phyloP scores from a whole-genome alignment of 1,140 invertebrate genomes.

The Lordiphosa stackelbergi region DNA sequence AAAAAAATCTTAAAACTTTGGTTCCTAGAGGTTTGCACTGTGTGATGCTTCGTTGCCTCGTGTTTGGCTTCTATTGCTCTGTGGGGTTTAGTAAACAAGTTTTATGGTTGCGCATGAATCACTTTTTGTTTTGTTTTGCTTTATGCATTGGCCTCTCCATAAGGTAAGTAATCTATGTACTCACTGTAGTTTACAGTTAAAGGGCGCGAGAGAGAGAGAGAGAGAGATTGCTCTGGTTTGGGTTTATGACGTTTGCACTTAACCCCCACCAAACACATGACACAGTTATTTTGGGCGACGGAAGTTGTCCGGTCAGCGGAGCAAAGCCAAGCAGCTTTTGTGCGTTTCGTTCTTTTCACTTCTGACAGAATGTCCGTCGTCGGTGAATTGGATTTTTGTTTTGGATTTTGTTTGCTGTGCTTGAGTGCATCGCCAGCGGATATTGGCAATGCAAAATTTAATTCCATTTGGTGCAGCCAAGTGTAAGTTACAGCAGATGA shows the following conservation, averaged over 20 bases:
- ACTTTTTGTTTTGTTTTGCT: conserved; percentile 39
- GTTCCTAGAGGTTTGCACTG: conserved; percentile 7
- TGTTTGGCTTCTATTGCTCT: conserved; percentile 18
- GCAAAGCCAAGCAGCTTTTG: conserved; percentile 13
- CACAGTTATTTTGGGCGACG: conserved; percentile 57
- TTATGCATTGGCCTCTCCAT: conserved; percentile 34
- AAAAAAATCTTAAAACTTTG: neutral
- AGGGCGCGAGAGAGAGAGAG: conserved; percentile 36
- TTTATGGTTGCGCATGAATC: conserved; percentile 67
- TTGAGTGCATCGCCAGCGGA: conserved; percentile 64
- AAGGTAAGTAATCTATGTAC: conserved; percentile 53
- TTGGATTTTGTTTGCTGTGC: conserved; percentile 42
- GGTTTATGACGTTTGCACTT: conserved; percentile 71
- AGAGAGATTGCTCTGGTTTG: conserved; percentile 37
- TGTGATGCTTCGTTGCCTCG: conserved; percentile 21
- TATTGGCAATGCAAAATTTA: conserved; percentile 46
- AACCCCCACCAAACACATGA: conserved; percentile 54
- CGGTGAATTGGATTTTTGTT: conserved; percentile 18
- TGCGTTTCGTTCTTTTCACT: conserved; percentile 30
- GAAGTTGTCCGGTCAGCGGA: conserved; percentile 29
- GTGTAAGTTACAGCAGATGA: no score
- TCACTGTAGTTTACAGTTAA: conserved; percentile 56
- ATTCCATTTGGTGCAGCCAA: conserved; percentile 1
- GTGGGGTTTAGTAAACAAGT: conserved; percentile 12
- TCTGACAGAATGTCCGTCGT: conserved; percentile 5